Percentiles rank a stretch among this genome's conserved stretches.
Evolutionary conservation across 2,797 vertebrate genomes (phyloP).

Genomic region (Pipistrellus pipistrellus): DNA sequence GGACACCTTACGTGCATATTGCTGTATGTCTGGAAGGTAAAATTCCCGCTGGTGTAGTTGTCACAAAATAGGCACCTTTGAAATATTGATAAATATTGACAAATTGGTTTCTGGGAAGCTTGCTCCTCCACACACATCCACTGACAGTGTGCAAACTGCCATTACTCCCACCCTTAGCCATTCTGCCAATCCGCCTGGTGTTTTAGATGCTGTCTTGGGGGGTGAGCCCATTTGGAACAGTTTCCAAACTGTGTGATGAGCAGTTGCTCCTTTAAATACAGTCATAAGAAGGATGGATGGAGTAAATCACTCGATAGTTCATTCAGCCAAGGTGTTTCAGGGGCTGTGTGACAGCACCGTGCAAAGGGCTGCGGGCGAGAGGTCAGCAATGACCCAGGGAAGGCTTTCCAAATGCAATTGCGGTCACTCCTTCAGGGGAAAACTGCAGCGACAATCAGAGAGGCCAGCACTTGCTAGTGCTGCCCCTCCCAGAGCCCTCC

Average conservation of each 20-base stretch:
- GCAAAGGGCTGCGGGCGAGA: neutral
- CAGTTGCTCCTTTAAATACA: slow-evolving; percentile 43
- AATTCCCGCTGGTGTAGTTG: neutral
- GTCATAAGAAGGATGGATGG: neutral
- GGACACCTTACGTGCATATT: neutral
- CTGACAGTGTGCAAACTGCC: neutral
- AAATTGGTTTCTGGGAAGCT: neutral
- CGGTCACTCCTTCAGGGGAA: slow-evolving; percentile 10
- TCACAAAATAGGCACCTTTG: slow-evolving; percentile 6
- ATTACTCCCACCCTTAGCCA: slow-evolving; percentile 6
- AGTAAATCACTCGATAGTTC: slow-evolving; percentile 49
- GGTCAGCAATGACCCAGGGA: neutral
- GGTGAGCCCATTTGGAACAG: slow-evolving; percentile 9
- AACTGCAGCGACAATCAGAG: neutral
- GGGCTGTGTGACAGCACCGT: neutral
- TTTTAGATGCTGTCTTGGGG: slow-evolving; percentile 56
- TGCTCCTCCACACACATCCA: slow-evolving; percentile 27
- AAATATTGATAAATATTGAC: slow-evolving; percentile 52
- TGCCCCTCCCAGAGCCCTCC: neutral
- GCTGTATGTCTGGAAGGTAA: neutral
- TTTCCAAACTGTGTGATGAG: slow-evolving; percentile 33
- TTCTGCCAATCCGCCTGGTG: neutral
- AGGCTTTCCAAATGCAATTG: slow-evolving; percentile 38
- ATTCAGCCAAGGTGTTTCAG: slow-evolving; percentile 12
- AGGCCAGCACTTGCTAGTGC: neutral